These are phyloP conservation scores for Hyperoplus lanceolatus DNA, from an alignment of 2,797 vertebrate species.

Conservation along the genomic window DNA sequence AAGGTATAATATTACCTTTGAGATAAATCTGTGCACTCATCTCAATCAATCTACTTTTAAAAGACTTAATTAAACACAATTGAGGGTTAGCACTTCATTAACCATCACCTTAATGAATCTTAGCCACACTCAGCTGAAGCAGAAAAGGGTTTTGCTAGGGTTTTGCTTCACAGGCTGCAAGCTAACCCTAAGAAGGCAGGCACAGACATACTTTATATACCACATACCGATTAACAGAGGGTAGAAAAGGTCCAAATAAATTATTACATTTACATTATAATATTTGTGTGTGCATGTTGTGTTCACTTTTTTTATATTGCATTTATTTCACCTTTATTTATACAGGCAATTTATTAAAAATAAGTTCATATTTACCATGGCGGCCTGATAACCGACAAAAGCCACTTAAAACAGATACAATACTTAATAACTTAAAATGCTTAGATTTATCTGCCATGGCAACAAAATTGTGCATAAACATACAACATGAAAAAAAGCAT, in stretches of 20 bases:
- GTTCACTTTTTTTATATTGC: not conserved
- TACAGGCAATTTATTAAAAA: no score
- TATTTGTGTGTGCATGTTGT: slow-evolving; percentile 12
- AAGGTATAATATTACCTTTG: slow-evolving; percentile 79
- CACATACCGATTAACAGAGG: not conserved
- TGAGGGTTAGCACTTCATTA: slow-evolving; percentile 4
- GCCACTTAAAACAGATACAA: no score
- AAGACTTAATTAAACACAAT: slow-evolving; percentile 34
- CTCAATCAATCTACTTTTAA: slow-evolving; percentile 51
- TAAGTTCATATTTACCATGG: no score
- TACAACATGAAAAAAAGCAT: slow-evolving; percentile 8
- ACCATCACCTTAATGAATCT: not conserved
- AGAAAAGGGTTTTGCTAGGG: slow-evolving; percentile 1
- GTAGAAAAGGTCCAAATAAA: not conserved
- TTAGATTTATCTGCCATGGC: not conserved
- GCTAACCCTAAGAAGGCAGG: slow-evolving; percentile 34
- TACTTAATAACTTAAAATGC: not conserved
- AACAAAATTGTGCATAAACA: slow-evolving; percentile 38
- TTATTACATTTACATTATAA: not conserved
- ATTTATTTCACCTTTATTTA: no score
- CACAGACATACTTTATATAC: not conserved
- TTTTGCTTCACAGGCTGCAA: slow-evolving; percentile 47
- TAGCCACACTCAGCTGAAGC: slow-evolving; percentile 49
- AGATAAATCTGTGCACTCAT: slow-evolving; percentile 65
- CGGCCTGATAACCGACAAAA: no score